Conservation (phyloP, 1,140 invertebrate genomes). For the Monochamus saltuarius region DNA sequence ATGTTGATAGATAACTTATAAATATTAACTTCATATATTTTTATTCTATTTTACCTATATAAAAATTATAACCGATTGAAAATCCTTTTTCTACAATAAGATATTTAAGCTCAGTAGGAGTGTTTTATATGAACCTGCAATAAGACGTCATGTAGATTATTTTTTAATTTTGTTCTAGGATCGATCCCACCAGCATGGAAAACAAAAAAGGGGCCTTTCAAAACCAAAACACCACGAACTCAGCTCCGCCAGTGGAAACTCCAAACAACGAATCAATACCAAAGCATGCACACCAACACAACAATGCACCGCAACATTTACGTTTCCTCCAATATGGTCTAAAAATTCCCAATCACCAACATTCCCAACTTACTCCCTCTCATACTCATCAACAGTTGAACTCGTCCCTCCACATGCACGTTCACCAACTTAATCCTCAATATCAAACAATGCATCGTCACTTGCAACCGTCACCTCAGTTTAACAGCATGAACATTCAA, state of each 20-base stretch:
- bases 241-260: conserved; percentile 24
- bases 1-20: no score
- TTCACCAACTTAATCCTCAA: conserved; percentile 38
- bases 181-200: conserved; percentile 49
- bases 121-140: not conserved
- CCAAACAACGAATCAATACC: conserved; percentile 30
- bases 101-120: no score
- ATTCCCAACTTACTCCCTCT: conserved; percentile 33
- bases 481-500: conserved; percentile 40
- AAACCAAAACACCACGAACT: conserved; percentile 29
- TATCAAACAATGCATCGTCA: conserved; percentile 31
- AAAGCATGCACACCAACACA: conserved; percentile 45
- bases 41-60: not conserved
- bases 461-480: conserved; percentile 34
- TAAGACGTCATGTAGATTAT: not conserved
- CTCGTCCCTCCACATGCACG: conserved; percentile 32
- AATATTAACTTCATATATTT: no score
- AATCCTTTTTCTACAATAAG: no score
- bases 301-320: conserved; percentile 43
- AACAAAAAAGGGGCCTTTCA: conserved; percentile 41
- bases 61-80: not conserved
- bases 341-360: conserved; percentile 43
- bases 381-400: conserved; percentile 29
- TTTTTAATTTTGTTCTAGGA: conserved; percentile 35
- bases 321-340: conserved; percentile 40